Conservation (phyloP, 2,797 vertebrate species). For the Poeciliopsis paucimaculata region DNA sequence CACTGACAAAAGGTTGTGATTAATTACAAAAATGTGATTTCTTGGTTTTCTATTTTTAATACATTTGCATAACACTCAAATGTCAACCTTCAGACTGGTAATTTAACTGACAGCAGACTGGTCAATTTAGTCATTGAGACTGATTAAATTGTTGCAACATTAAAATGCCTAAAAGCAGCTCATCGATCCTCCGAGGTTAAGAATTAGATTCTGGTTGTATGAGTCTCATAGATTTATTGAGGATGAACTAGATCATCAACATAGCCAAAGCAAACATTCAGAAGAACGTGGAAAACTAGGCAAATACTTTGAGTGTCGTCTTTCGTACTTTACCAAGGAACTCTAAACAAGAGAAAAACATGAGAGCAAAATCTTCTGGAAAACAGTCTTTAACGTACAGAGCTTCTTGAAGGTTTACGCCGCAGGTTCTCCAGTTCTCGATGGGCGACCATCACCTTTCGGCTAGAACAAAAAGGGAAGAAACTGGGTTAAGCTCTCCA, state of each 20-base stretch:
- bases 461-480: constrained; percentile 66
- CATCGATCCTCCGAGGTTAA: not conserved
- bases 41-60: not conserved
- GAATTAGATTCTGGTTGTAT: not conserved
- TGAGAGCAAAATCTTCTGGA: constrained; percentile 10
- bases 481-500: not conserved
- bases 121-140: not conserved
- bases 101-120: not conserved
- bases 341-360: not conserved
- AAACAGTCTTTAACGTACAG: constrained; percentile 10
- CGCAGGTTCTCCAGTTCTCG: constrained; percentile 80
- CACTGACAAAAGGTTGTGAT: not conserved
- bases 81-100: not conserved
- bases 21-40: not conserved
- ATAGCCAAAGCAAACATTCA: not conserved
- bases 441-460: constrained; percentile 82
- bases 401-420: constrained; percentile 54
- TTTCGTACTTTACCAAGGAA: constrained; percentile 21
- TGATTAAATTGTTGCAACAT: not conserved
- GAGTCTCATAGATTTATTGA: not conserved
- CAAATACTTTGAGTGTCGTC: not conserved
- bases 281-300: not conserved
- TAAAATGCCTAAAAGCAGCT: not conserved
- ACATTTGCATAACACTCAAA: not conserved
- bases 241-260: not conserved